Evolutionary conservation across 2,113 vertebrate species (phyloP).

Genomic region (Siniperca chuatsi): DNA sequence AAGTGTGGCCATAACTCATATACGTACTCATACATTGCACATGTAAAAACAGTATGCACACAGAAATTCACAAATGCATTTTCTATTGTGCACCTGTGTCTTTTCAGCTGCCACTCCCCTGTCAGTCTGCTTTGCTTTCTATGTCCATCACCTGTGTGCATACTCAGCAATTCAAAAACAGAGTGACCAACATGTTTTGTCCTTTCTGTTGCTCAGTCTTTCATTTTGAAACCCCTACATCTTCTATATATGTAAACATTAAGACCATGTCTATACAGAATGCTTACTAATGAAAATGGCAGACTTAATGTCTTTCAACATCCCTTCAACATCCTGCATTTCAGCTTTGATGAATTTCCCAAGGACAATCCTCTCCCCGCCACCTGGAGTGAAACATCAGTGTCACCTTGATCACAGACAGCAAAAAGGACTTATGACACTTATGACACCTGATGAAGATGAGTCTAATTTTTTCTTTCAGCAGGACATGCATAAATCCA

Average conservation of each 20-base stretch:
- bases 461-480: neutral
- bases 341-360: conserved; percentile 14
- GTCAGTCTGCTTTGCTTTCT: conserved; percentile 2
- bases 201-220: neutral
- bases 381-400: neutral
- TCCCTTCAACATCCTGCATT: neutral
- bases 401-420: conserved; percentile 27
- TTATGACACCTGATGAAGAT: conserved; percentile 5
- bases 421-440: conserved; percentile 3
- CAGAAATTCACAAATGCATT: neutral
- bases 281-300: neutral
- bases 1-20: neutral
- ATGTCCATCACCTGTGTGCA: conserved; percentile 26
- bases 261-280: neutral
- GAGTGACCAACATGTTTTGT: neutral
- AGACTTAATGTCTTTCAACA: neutral
- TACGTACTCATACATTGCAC: neutral
- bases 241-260: neutral
- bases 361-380: neutral
- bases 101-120: conserved; percentile 12
- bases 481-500: neutral
- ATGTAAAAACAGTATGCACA: neutral
- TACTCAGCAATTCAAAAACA: conserved; percentile 28
- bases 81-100: neutral
- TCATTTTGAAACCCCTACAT: neutral